phyloP scores from a whole-genome alignment of 2,797 vertebrate genomes.

The Scolopax bukidnonensis region DNA sequence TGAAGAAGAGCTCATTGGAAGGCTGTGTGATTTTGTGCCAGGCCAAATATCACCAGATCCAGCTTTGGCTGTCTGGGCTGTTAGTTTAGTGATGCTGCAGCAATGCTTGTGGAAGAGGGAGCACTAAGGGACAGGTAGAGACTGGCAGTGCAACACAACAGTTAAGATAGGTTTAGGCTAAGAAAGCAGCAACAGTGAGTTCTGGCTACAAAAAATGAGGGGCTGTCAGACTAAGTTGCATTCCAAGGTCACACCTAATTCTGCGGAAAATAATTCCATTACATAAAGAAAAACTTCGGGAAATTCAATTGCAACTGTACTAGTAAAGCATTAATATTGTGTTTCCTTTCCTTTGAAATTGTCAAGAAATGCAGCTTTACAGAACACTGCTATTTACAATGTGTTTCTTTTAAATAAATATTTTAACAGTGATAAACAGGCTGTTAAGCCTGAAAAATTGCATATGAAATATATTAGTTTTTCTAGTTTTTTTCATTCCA shows the following conservation, averaged over 20 bases:
- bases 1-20: neutral
- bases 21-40: neutral
- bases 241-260: neutral
- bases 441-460: neutral
- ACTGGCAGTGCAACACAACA: no score
- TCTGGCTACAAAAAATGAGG: neutral
- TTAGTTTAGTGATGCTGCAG: neutral
- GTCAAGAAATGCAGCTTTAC: neutral
- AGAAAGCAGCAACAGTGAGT: neutral
- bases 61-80: neutral
- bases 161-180: neutral
- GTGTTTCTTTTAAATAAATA: neutral
- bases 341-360: neutral
- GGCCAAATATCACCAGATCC: neutral
- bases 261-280: neutral
- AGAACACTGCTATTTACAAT: neutral
- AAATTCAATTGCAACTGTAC: neutral
- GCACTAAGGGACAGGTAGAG: neutral
- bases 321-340: neutral
- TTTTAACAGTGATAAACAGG: neutral
- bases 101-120: neutral
- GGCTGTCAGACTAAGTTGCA: neutral
- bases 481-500: neutral
- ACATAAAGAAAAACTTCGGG: neutral
- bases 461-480: neutral